These are phyloP conservation scores for Gymnoscelis rufifasciata DNA, from an alignment of 2,888 invertebrate species.

Conservation along the genomic window DNA sequence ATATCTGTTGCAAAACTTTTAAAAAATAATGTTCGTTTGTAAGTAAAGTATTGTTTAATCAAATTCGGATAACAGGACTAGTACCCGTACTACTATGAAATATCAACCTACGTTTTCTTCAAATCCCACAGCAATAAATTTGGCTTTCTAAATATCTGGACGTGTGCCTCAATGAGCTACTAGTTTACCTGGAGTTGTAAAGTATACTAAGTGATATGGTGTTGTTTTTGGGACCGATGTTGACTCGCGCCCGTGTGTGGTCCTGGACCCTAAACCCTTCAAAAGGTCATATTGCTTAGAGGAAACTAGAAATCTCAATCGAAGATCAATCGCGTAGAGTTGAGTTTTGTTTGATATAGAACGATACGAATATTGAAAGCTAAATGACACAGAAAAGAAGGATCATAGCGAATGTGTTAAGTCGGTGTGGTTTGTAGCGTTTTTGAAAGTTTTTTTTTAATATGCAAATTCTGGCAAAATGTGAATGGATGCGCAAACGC, in stretches of 20 bases:
- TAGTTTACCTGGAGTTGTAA: constrained; percentile 65
- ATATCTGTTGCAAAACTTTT: too few species aligned
- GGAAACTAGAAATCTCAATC: constrained; percentile 34
- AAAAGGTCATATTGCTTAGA: constrained; percentile 29
- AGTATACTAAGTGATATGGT: constrained; percentile 73
- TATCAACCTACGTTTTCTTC: neutral
- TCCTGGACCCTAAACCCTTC: constrained; percentile 41
- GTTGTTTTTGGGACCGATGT: constrained; percentile 72
- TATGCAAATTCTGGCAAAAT: constrained; percentile 67
- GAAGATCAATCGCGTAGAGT: constrained; percentile 33
- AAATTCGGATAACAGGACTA: too few species aligned
- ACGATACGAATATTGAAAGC: too few species aligned
- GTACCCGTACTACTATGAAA: too few species aligned
- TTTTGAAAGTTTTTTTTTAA: constrained; percentile 51
- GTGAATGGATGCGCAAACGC: constrained; percentile 56
- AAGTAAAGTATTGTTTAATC: too few species aligned
- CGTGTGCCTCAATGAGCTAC: constrained; percentile 58
- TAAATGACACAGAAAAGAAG: constrained; percentile 59
- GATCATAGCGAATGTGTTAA: constrained; percentile 74
- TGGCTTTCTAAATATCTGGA: neutral
- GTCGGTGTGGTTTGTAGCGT: constrained; percentile 54
- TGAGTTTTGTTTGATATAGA: constrained; percentile 28
- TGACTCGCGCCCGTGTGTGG: constrained; percentile 74
- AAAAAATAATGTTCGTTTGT: too few species aligned
- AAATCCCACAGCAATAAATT: constrained; percentile 10